Evolutionary conservation across 2,797 vertebrate species (phyloP).

Genomic region (Sus cebifrons): DNA sequence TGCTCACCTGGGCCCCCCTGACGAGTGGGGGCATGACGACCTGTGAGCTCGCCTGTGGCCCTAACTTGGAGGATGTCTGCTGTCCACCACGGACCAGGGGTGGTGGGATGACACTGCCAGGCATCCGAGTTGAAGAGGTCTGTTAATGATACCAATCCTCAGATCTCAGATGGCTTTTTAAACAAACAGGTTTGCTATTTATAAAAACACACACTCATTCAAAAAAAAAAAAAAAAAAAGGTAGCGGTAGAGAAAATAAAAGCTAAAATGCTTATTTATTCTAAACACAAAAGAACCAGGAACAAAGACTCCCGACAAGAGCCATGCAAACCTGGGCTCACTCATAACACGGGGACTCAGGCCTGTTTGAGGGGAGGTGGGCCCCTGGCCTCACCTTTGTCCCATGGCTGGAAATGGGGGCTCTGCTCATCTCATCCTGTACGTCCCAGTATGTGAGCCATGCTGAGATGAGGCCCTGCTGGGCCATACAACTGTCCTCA

Average conservation of each 20-base stretch:
- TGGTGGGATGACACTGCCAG: constrained; percentile 96
- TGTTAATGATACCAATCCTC: constrained; percentile 83
- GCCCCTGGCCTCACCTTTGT: not conserved
- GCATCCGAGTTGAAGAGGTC: constrained; percentile 93
- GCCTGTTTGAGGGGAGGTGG: not conserved
- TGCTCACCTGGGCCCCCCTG: constrained; percentile 96
- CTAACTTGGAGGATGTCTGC: constrained; percentile 93
- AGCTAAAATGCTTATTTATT: not conserved
- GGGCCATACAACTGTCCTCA: not conserved
- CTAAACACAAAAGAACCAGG: not conserved
- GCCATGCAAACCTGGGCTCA: not conserved
- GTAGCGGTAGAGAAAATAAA: not conserved
- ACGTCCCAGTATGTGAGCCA: not conserved
- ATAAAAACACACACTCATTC: not conserved
- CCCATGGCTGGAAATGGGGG: not conserved
- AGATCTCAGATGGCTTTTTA: not conserved
- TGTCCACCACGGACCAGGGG: constrained; percentile 97
- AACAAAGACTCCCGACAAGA: not conserved
- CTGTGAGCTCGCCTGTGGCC: constrained; percentile 93
- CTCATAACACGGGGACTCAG: not conserved
- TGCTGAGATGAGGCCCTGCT: not conserved
- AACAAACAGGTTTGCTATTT: not conserved
- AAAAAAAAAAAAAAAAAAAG: not conserved
- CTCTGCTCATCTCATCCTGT: not conserved
- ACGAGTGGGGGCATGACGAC: constrained; percentile 98